Percentiles rank a stretch among this genome's conserved stretches.
Evolutionary conservation across 2,888 invertebrate genomes (phyloP).

Genomic region (Ormyrus pomaceus): DNA sequence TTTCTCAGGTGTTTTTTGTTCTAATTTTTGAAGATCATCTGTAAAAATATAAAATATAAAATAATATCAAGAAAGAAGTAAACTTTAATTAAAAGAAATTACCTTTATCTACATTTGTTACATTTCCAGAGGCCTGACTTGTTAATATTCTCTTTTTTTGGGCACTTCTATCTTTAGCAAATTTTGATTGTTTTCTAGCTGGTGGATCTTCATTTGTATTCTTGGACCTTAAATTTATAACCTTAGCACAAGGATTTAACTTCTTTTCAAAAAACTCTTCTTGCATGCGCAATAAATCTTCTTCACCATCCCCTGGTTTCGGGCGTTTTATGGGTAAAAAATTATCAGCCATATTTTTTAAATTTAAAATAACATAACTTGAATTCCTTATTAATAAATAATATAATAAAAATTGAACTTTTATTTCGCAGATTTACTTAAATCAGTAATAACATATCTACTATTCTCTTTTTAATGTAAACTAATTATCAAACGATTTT

Average conservation of each 20-base stretch:
- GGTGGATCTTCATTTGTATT: conserved; percentile 17
- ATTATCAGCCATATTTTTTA: conserved; percentile 49
- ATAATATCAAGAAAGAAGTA: not conserved
- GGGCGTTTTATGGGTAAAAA: conserved; percentile 77
- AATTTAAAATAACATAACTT: too few species aligned
- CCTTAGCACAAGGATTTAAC: conserved; percentile 81
- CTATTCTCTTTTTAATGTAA: too few species aligned
- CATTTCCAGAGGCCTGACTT: conserved; percentile 55
- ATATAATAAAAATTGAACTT: too few species aligned
- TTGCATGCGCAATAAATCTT: conserved; percentile 85
- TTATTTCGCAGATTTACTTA: too few species aligned
- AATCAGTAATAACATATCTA: too few species aligned
- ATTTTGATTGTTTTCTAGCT: conserved; percentile 64
- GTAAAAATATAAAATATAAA: conserved; percentile 10
- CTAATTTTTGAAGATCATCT: conserved; percentile 26
- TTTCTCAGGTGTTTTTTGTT: conserved; percentile 13
- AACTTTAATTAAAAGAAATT: conserved; percentile 8
- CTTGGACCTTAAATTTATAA: conserved; percentile 73
- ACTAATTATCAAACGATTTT: too few species aligned
- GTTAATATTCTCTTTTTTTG: conserved; percentile 62
- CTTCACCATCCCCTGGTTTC: conserved; percentile 83
- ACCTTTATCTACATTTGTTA: conserved; percentile 44
- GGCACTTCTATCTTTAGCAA: conserved; percentile 60
- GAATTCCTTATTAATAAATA: too few species aligned
- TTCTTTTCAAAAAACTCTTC: conserved; percentile 81